These are phyloP conservation scores for Ochotona princeps DNA, from an alignment of 2,113 vertebrate genomes.

Conservation along the genomic window DNA sequence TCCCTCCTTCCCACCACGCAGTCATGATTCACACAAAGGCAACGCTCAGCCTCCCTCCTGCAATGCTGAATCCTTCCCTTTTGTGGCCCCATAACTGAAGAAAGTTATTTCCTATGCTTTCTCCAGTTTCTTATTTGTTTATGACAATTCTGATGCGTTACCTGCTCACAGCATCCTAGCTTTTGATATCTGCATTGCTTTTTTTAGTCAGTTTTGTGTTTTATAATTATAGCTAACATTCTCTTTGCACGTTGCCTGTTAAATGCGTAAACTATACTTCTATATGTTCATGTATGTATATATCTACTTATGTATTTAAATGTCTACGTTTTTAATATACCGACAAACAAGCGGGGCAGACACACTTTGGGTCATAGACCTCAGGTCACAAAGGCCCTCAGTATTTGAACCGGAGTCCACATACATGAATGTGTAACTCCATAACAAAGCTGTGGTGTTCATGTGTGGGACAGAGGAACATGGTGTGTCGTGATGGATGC, in stretches of 20 bases:
- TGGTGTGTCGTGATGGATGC: background rate
- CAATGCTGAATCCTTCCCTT: background rate
- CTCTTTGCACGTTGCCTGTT: background rate
- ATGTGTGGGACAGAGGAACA: background rate
- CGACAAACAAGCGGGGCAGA: background rate
- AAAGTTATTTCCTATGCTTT: background rate
- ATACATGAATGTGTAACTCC: background rate
- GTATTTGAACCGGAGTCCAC: background rate
- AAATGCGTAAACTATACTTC: background rate
- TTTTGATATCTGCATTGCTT: background rate
- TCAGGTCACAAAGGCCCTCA: background rate
- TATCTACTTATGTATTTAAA: no score
- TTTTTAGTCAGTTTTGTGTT: rapidly evolving
- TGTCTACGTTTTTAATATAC: background rate
- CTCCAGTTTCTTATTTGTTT: background rate
- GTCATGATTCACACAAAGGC: slow-evolving; percentile 46
- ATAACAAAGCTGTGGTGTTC: background rate
- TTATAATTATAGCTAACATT: background rate
- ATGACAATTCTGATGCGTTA: background rate
- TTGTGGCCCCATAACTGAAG: background rate
- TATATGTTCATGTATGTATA: no score
- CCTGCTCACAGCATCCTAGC: no score
- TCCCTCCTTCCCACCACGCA: slow-evolving; percentile 31
- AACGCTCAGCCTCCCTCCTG: rapidly evolving
- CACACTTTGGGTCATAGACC: background rate